Evolutionary conservation across 2,113 vertebrate genomes (phyloP).

Genomic region (Zosterops pallidus): DNA sequence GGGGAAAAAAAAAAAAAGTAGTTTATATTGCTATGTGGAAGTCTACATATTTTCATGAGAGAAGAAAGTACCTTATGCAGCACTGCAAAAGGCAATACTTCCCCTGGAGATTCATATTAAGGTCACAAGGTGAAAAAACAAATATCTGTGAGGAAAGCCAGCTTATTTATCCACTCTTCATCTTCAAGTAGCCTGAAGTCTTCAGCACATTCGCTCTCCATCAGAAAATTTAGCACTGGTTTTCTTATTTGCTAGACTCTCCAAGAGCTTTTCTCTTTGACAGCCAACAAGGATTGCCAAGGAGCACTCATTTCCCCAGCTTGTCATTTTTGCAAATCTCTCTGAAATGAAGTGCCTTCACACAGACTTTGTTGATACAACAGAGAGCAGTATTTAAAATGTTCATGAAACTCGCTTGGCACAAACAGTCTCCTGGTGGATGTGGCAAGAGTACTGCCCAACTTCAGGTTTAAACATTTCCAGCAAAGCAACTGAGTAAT

Average conservation of each 20-base stretch:
- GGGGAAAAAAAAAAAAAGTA: background rate
- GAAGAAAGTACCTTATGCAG: background rate
- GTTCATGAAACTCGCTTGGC: fast-evolving
- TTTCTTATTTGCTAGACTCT: background rate
- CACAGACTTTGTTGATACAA: background rate
- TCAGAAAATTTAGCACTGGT: background rate
- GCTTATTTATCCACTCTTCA: background rate
- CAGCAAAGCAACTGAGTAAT: background rate
- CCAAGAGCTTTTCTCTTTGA: background rate
- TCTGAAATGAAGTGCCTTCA: background rate
- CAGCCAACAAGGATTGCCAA: background rate
- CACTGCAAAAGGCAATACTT: background rate
- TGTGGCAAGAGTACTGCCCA: background rate
- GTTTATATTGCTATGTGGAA: background rate
- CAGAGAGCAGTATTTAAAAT: background rate
- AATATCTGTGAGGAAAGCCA: background rate
- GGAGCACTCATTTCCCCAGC: background rate
- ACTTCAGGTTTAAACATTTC: background rate
- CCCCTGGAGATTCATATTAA: background rate
- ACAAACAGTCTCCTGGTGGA: background rate
- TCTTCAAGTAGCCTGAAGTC: background rate
- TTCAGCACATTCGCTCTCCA: background rate
- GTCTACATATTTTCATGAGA: background rate
- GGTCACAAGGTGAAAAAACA: background rate
- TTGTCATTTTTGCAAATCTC: background rate